Evolutionary conservation across 2,113 vertebrate species (phyloP), one percentile per base, ranked within the genome.

Genomic region (Bostrychus sinensis): DNA sequence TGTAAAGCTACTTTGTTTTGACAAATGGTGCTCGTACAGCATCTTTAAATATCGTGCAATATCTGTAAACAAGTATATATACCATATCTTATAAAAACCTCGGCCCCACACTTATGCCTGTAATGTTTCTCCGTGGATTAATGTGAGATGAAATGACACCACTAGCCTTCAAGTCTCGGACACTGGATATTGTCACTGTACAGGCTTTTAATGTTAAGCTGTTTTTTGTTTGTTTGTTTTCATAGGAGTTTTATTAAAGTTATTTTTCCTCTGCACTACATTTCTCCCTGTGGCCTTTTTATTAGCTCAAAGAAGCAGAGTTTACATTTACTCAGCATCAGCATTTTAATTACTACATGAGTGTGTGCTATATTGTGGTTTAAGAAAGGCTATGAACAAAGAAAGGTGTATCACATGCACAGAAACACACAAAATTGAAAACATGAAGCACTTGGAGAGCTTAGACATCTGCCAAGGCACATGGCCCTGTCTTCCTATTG

Each of bases 161-260:
- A 71, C 74, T 86, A 55, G 86, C 84, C 81, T 82, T 90, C 63
- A 70, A 67, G 83, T 86, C 80, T 85, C 78, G 84, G 79, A 90
- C 88, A 91, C 89, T 92, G 88, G 82, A 89, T 88, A 80, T 78
- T 89, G 84, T 86, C 78, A 86, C 84, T 88, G 86, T 86, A 88
- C 78, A 90, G 81, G 86, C 84, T 91, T 89, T 82, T 76, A 82
- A 76, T 88, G 69, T 87, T 86, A 80, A 71, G 72, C 75, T 77
- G 75, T 19, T 69, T 77, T 85, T 81, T 86, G 68, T 82, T 82
- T 78, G 87, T 84, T 80, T 86, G 66, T 82, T 84, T 81, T 88
- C 81, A 84, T 89, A 89, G 72, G 65, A 88, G 72, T 89, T 84
- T 89, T 85, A 91, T 91, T 91, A 91, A 89, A 90, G 83, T 83